These are phyloP conservation scores for Habrosyne pyritoides DNA, from an alignment of 2,888 invertebrate genomes.

Conservation along the genomic window DNA sequence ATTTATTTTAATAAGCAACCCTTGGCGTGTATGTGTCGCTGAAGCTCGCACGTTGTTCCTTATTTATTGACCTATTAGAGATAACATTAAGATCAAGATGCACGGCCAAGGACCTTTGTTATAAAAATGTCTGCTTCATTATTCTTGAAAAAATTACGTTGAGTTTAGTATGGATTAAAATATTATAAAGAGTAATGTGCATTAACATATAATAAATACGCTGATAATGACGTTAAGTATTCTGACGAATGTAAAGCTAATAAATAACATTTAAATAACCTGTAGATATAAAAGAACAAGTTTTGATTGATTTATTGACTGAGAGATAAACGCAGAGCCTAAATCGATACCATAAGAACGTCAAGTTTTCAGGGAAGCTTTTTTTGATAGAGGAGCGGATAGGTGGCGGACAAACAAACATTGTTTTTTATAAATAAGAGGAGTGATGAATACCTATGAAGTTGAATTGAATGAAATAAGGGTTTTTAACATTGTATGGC, in stretches of 20 bases:
- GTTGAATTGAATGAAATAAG: too few species aligned
- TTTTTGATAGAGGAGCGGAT: too few species aligned
- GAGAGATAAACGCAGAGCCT: too few species aligned
- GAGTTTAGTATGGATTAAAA: conserved; percentile 59
- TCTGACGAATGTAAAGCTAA: background rate
- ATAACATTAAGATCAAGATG: conserved; percentile 84
- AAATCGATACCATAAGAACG: too few species aligned
- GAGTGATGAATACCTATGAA: too few species aligned
- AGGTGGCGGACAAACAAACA: too few species aligned
- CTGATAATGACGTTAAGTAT: too few species aligned
- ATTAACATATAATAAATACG: background rate
- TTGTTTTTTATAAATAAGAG: too few species aligned
- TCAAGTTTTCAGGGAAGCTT: too few species aligned
- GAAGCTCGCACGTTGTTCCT: conserved; percentile 81
- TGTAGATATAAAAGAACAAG: too few species aligned
- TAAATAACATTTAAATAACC: background rate
- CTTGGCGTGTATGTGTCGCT: conserved; percentile 76
- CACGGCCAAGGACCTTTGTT: conserved; percentile 84
- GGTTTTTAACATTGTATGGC: too few species aligned
- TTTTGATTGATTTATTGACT: too few species aligned
- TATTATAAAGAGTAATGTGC: background rate
- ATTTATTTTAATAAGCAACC: conserved; percentile 77
- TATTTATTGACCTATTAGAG: conserved; percentile 84
- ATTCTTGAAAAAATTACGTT: conserved; percentile 77
- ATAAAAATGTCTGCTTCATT: conserved; percentile 83